phyloP scores from a whole-genome alignment of 1,140 invertebrate genomes.

The Pseudomyrmex sp. region DNA sequence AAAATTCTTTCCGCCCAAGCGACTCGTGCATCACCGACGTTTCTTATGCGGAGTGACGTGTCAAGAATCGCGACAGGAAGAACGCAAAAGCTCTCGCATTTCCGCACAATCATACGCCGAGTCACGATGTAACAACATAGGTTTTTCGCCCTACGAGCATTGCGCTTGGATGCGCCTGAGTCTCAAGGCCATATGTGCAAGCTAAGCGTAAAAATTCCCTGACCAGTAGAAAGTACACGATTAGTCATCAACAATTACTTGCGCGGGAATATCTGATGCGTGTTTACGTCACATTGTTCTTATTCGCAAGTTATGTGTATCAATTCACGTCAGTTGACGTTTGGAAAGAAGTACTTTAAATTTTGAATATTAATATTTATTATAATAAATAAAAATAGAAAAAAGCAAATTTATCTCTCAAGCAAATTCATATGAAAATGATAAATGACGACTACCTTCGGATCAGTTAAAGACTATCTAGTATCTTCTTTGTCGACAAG shows the following conservation, averaged over 20 bases:
- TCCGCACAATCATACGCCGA: slow-evolving; percentile 53
- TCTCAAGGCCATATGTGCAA: slow-evolving; percentile 51
- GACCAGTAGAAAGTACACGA: slow-evolving; percentile 68
- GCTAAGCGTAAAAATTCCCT: slow-evolving; percentile 58
- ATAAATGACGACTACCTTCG: no score
- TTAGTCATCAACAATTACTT: slow-evolving; percentile 67
- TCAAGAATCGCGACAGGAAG: slow-evolving; percentile 53
- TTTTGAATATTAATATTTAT: no score
- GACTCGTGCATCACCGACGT: slow-evolving; percentile 11
- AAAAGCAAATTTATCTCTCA: no score
- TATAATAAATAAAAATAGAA: no score
- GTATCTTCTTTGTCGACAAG: no score
- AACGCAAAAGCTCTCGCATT: slow-evolving; percentile 46
- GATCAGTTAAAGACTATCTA: no score
- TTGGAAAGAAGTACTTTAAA: background rate
- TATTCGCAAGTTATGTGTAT: background rate
- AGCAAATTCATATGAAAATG: no score
- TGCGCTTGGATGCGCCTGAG: slow-evolving; percentile 50
- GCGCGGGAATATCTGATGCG: background rate
- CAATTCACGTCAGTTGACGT: background rate
- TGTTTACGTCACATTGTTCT: slow-evolving; percentile 33
- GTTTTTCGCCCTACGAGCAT: slow-evolving; percentile 41
- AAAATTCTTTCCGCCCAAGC: slow-evolving; percentile 34
- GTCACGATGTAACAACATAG: slow-evolving; percentile 41
- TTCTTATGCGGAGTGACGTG: slow-evolving; percentile 49